Conservation (phyloP, 2,888 invertebrate genomes). For the Acronicta leporina region DNA sequence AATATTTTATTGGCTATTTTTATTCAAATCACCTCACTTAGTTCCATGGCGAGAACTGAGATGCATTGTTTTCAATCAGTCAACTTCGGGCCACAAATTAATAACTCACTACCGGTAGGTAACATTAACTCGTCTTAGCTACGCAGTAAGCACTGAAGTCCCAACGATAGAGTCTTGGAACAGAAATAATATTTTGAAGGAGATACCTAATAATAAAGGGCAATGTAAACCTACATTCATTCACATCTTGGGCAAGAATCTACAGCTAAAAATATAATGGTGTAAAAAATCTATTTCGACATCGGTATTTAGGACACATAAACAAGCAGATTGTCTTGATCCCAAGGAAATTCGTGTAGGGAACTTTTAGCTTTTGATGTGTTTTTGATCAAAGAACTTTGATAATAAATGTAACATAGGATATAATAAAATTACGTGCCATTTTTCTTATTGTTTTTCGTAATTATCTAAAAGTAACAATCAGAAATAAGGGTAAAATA, state of each 20-base stretch:
- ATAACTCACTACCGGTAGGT: no score
- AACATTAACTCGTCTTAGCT: not conserved
- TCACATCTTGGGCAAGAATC: conserved; percentile 21
- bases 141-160: not conserved
- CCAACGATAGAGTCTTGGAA: no score
- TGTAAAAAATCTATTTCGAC: conserved; percentile 61
- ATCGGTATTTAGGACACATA: conserved; percentile 69
- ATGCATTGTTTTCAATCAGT: not conserved
- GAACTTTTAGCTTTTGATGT: conserved; percentile 21
- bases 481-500: no score
- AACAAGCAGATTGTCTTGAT: conserved; percentile 62
- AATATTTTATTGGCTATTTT: no score
- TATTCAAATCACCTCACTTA: not conserved
- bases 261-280: conserved; percentile 48
- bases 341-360: conserved; percentile 50
- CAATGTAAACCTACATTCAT: conserved; percentile 25
- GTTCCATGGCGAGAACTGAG: not conserved
- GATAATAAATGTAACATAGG: not conserved
- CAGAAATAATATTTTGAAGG: not conserved
- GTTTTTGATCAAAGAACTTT: conserved; percentile 19
- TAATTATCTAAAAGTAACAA: no score
- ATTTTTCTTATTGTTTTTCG: no score
- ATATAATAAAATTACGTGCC: not conserved
- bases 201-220: not conserved
- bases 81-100: not conserved